phyloP scores from a whole-genome alignment of 2,888 invertebrate genomes.

The Cryptus armator region DNA sequence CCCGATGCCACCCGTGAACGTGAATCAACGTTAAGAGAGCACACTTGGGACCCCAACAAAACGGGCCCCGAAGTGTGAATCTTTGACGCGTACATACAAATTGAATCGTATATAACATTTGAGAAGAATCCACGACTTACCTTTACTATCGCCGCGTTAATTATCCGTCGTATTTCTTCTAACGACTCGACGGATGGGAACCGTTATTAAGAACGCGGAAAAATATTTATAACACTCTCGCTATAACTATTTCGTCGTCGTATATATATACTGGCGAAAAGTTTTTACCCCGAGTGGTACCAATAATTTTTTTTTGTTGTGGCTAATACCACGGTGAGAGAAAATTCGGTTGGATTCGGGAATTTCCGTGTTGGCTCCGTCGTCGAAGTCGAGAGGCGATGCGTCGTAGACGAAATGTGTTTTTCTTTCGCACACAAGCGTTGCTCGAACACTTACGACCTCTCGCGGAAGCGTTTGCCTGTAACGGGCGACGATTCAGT shows the following conservation, averaged over 20 bases:
- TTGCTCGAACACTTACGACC: neutral
- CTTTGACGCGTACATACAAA: too few relatives aligned
- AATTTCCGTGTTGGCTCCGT: slow-evolving; percentile 35
- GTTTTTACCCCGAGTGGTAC: slow-evolving; percentile 78
- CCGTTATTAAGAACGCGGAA: slow-evolving; percentile 1
- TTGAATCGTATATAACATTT: too few relatives aligned
- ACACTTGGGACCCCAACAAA: too few relatives aligned
- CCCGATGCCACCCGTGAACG: too few relatives aligned
- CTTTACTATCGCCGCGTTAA: too few relatives aligned
- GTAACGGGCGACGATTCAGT: neutral
- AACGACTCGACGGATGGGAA: too few relatives aligned
- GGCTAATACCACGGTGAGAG: slow-evolving; percentile 81
- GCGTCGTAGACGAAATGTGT: slow-evolving; percentile 38
- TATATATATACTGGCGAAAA: slow-evolving; percentile 75
- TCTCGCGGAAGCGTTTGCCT: neutral
- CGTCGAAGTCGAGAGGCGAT: neutral
- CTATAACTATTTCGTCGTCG: slow-evolving; percentile 44
- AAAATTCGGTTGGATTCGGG: slow-evolving; percentile 77
- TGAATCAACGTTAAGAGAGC: too few relatives aligned
- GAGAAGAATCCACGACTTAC: too few relatives aligned
- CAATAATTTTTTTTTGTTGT: slow-evolving; percentile 77
- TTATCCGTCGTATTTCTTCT: too few relatives aligned
- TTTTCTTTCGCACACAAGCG: neutral
- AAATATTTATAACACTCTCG: slow-evolving; percentile 35
- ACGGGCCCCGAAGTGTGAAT: too few relatives aligned